phyloP scores from a whole-genome alignment of 1,140 invertebrate genomes.

The Caenorhabditis brenneri region DNA sequence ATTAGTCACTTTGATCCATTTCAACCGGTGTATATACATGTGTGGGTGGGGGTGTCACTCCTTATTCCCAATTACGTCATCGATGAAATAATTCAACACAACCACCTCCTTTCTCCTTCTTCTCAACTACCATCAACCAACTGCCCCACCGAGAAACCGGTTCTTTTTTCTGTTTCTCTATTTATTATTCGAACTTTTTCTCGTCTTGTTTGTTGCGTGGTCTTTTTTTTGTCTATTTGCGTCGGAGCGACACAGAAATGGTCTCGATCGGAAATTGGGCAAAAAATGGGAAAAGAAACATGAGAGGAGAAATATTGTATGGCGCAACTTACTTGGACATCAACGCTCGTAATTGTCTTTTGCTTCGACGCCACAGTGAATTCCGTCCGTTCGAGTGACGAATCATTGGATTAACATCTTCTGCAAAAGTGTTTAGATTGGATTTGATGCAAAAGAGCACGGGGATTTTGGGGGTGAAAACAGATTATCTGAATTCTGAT shows the following conservation, averaged over 20 bases:
- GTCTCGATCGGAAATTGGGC: not conserved
- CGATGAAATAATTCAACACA: not conserved
- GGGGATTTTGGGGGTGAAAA: too few species aligned
- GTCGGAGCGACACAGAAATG: not conserved
- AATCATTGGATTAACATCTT: slow-evolving; percentile 21
- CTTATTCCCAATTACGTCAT: not conserved
- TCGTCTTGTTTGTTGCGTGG: not conserved
- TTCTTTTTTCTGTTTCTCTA: slow-evolving; percentile 60
- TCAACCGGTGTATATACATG: not conserved
- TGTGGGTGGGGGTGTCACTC: too few species aligned
- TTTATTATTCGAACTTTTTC: slow-evolving; percentile 5
- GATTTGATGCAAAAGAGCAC: too few species aligned
- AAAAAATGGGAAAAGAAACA: not conserved
- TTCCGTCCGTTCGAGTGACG: slow-evolving; percentile 51
- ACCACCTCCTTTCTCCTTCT: not conserved
- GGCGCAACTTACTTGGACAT: slow-evolving; percentile 55
- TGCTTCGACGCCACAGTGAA: slow-evolving; percentile 65
- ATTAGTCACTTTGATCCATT: too few species aligned
- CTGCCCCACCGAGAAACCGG: slow-evolving; percentile 59
- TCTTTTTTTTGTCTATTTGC: not conserved
- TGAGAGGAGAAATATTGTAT: too few species aligned
- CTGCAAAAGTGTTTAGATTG: slow-evolving; percentile 40
- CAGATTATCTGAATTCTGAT: too few species aligned
- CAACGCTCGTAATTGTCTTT: slow-evolving; percentile 58
- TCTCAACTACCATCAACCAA: not conserved